Percentiles rank a stretch among this genome's conserved stretches.
phyloP scores from a whole-genome alignment of 2,888 invertebrate species.

The Thereva nobilitata region DNA sequence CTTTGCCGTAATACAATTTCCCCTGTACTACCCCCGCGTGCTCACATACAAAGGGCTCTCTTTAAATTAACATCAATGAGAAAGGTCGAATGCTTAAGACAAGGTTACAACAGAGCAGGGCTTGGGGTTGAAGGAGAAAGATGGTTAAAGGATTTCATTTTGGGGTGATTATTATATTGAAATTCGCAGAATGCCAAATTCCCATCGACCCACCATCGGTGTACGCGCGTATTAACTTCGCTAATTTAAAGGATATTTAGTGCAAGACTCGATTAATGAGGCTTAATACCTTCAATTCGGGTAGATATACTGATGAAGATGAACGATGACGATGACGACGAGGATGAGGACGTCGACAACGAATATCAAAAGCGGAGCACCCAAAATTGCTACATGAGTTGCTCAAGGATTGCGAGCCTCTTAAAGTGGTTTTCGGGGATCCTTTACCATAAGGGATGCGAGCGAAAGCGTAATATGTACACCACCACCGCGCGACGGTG shows the following conservation, averaged over 20 bases:
- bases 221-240: background rate
- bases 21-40: background rate
- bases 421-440: too few relatives aligned
- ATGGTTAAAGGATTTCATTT: too few relatives aligned
- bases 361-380: too few relatives aligned
- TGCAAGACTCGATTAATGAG: constrained; percentile 28
- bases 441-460: too few relatives aligned
- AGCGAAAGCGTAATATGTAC: too few relatives aligned
- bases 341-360: too few relatives aligned
- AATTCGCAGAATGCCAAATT: background rate
- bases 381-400: too few relatives aligned
- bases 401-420: too few relatives aligned
- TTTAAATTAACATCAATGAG: background rate
- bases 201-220: background rate
- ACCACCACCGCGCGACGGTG: too few relatives aligned
- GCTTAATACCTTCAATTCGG: constrained; percentile 17
- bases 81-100: background rate
- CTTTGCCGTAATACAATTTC: background rate
- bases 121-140: too few relatives aligned
- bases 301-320: constrained; percentile 15
- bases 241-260: constrained; percentile 13
- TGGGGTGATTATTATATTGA: constrained; percentile 17
- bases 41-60: constrained; percentile 15
- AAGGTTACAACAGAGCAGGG: background rate
- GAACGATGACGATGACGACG: too few relatives aligned